phyloP scores from a whole-genome alignment of 2,113 vertebrate species.

The Callionymus lyra region DNA sequence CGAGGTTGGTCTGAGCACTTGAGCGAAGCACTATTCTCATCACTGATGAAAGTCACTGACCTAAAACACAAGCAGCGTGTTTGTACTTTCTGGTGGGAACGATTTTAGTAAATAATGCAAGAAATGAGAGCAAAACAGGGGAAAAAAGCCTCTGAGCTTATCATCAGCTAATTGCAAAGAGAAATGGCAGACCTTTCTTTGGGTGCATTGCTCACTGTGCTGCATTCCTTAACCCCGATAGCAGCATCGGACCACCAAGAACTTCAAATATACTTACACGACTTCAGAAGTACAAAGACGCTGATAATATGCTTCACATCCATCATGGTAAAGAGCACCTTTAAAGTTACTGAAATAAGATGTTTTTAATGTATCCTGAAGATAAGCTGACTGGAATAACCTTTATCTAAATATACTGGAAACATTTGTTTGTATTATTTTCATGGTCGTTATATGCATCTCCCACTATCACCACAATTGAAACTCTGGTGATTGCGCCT shows the following conservation, averaged over 20 bases:
- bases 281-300: constrained; percentile 52
- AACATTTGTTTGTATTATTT: too few relatives aligned
- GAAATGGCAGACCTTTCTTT: constrained; percentile 36
- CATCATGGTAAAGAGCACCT: neutral
- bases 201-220: constrained; percentile 41
- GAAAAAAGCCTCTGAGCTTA: constrained; percentile 57
- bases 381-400: too few relatives aligned
- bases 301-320: constrained; percentile 58
- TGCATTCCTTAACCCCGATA: constrained; percentile 68
- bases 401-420: too few relatives aligned
- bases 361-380: too few relatives aligned
- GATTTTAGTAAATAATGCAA: constrained; percentile 52
- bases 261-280: constrained; percentile 53
- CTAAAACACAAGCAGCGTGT: constrained; percentile 56
- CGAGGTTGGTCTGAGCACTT: constrained; percentile 2
- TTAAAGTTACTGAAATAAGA: too few relatives aligned
- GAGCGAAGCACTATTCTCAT: too few relatives aligned
- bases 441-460: too few relatives aligned
- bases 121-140: constrained; percentile 47
- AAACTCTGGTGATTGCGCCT: too few relatives aligned
- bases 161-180: constrained; percentile 67
- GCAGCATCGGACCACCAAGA: constrained; percentile 65
- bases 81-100: constrained; percentile 64
- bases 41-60: constrained; percentile 45
- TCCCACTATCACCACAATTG: too few relatives aligned